These are phyloP conservation scores for Glomeris maerens DNA, from an alignment of 1,140 invertebrate genomes.

Conservation along the genomic window DNA sequence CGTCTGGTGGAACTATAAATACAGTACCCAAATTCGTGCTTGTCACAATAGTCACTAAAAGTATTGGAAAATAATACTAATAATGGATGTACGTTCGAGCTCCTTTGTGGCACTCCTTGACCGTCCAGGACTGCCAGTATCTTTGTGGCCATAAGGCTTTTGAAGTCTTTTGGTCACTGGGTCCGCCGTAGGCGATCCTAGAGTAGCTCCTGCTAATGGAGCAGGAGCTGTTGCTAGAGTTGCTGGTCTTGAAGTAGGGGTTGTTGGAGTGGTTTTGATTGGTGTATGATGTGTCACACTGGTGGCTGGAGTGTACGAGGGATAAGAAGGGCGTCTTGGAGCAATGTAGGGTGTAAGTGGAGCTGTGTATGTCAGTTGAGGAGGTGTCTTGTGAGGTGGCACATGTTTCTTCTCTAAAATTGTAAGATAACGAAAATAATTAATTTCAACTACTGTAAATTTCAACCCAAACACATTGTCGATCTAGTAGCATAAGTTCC, in stretches of 20 bases:
- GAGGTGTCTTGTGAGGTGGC: too few species aligned
- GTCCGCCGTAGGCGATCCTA: constrained; percentile 4
- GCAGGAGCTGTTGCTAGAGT: neutral
- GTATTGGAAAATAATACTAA: neutral
- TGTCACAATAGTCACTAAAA: neutral
- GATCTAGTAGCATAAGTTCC: neutral
- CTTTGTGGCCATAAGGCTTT: constrained; percentile 63
- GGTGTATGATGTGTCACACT: neutral
- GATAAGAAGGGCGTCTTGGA: neutral
- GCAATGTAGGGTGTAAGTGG: neutral
- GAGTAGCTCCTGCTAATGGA: neutral
- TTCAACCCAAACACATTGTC: neutral
- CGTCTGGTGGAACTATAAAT: constrained; percentile 59
- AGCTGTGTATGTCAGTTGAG: too few species aligned
- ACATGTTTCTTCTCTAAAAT: neutral
- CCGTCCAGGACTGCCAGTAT: constrained; percentile 54
- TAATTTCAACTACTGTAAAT: neutral
- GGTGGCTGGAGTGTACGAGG: neutral
- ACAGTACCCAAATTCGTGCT: neutral
- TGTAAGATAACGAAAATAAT: neutral
- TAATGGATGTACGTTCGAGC: constrained; percentile 56
- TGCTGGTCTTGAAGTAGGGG: neutral
- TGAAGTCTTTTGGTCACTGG: constrained; percentile 35
- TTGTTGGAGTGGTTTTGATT: neutral
- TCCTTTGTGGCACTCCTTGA: constrained; percentile 82